These are phyloP conservation scores for Stichodactyla mertensii DNA, from an alignment of 64 coral and sea anemone species.

Conservation along the genomic window DNA sequence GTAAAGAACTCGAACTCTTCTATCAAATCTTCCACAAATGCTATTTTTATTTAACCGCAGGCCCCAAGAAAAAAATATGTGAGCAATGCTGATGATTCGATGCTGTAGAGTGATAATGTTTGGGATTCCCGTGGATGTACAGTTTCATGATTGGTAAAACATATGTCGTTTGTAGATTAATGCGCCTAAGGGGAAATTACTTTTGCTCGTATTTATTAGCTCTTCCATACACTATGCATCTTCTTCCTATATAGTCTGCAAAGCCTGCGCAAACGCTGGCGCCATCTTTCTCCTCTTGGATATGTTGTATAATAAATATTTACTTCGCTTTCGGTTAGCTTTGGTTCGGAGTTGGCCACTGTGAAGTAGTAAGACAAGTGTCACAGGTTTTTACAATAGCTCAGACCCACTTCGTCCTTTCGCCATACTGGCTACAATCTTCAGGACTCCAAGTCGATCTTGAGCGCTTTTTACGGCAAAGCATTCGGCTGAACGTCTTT, in stretches of 20 bases:
- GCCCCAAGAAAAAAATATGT: not conserved
- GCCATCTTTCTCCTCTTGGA: not conserved
- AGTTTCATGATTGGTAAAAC: not conserved
- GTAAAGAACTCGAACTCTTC: not conserved
- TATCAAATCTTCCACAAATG: not conserved
- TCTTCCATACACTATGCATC: not conserved
- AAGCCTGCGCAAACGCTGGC: not conserved
- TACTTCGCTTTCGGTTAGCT: not conserved
- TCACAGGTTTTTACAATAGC: not conserved
- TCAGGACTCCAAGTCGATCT: slow-evolving; percentile 23
- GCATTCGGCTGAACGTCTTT: slow-evolving; percentile 32
- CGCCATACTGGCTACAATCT: slow-evolving; percentile 6
- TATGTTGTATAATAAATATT: not conserved
- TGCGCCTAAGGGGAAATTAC: not conserved
- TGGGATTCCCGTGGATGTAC: not conserved
- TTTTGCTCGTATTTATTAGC: not conserved
- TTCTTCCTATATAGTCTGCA: not conserved
- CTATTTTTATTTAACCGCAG: not conserved
- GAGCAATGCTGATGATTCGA: not conserved
- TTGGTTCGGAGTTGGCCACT: not conserved
- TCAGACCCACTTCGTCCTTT: slow-evolving; percentile 2
- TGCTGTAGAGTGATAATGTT: not conserved
- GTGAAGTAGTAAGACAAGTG: not conserved
- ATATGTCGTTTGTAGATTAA: not conserved
- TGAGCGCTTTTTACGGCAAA: slow-evolving; percentile 15